Base-by-base conservation (phyloP, 2,888 invertebrate species). In the Cyrtodaria siliqua region DNA sequence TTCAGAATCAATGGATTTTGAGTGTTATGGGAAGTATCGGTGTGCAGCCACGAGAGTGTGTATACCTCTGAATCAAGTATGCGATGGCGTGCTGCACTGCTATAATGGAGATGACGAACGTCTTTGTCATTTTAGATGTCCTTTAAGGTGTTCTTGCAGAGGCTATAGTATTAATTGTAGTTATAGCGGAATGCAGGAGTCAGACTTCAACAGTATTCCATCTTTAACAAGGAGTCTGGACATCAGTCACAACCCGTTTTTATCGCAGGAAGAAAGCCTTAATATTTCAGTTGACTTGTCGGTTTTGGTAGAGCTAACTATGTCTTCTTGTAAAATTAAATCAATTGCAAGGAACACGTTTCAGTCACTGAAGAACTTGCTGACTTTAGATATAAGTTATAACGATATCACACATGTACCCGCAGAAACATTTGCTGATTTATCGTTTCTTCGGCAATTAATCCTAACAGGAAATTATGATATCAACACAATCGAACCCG, bases 31-130 rank as follows among this genome's bases (percentile, higher is more conserved):
- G 6, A 3, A 20, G 16, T 44, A 44, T 20, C 16, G 20, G 9
- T 44, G 44, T 44, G n/a, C n/a, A 6, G n/a, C 16, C 8, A 18
- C 44, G n/a, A 16, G 20, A 18, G 20, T 44, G 4, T 44, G 44
- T 44, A 44, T 44, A 9, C 20, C 44, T 18, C 3, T 44, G 84
- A 9, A 4, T 16, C 44, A 60, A 1, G 55, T 44, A 27, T 80
- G 83, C 33, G 83, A 83, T 50, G 67, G 57, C 8, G 8, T 44
- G 26, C 26, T 47, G n/a, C 56, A 60, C 0, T 83, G 83, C 53
- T 79, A 73, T 77, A 78, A 83, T 55, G 80, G 80, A 0, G 80
- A 83, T 42, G 59, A 50, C n/a, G 40, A 53, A n/a, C 26, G 42
- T 23, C 56, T 44, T 44, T 44, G 44, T 44, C 4, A 44, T 16